Evolutionary conservation across 2,797 vertebrate genomes (phyloP).

Genomic region (Amphiprion clarkii): DNA sequence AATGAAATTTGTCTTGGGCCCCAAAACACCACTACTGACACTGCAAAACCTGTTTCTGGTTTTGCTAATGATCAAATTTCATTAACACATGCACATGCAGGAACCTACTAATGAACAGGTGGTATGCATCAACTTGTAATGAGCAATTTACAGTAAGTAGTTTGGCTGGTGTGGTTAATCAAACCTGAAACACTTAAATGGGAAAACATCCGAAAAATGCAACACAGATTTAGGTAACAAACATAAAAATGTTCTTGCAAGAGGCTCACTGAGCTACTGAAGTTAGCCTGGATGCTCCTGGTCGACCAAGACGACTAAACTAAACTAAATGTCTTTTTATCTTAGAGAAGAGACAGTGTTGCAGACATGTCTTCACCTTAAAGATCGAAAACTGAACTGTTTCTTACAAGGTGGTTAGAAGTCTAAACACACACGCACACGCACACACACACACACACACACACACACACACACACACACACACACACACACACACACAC

Average conservation of each 20-base stretch:
- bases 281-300: no score
- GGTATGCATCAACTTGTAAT: not conserved
- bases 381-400: slow-evolving; percentile 6
- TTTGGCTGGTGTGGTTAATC: no score
- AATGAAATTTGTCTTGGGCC: not conserved
- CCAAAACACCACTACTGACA: not conserved
- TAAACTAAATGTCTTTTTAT: no score
- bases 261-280: no score
- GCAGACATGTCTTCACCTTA: not conserved
- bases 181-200: no score
- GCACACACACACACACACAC: not conserved
- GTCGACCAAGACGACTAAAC: no score
- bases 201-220: not conserved
- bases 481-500: not conserved
- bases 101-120: not conserved
- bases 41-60: no score
- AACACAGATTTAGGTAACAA: not conserved
- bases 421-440: not conserved
- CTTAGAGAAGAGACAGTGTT: not conserved
- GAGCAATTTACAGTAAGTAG: not conserved
- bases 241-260: not conserved
- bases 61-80: not conserved
- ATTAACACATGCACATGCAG: not conserved
- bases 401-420: not conserved
- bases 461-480: not conserved